Evolutionary conservation across 1,140 invertebrate genomes (phyloP), one percentile per base, ranked within the genome.

Genomic region (Sminthurides bifidus): DNA sequence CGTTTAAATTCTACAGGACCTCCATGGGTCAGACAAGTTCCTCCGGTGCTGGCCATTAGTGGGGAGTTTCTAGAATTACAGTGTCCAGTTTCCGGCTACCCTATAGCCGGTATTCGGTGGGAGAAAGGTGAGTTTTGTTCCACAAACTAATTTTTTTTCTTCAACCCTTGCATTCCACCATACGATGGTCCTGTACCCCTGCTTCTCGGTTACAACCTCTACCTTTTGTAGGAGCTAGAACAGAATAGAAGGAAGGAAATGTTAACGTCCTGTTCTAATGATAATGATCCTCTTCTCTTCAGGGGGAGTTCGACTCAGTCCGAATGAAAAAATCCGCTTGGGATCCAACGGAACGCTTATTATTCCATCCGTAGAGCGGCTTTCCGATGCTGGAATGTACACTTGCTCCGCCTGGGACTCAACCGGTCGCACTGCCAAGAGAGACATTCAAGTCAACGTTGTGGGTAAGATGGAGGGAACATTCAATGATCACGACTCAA

Each of bases 361-460:
- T 31, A 58, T 62, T 56, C 37, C 52, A 31, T 41, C 51, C 17
- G 56, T 58, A 35, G 60, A 62, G 19, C 52, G 57, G 38, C 10
- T 8, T 3, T 38, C 46, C 17, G 60, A 61, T 40, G 48, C 37
- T 27, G 60, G 56, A 41, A 49, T 53, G 15, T 62, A 62, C 37
- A 44, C 29, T 33, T 62, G 60, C 37, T 58, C 56, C 19, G 50
- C 44, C 15, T 43, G 29, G 37, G 56, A 61, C 49, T 15, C 30
- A 44, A 56, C 58, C 27, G 53, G 60, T 44, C 29, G 60, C 29
- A 56, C 27, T 48, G 44, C 37, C 30, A 24, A 54, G 24, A 23
- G 56, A 43, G 56, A 62, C 23, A 62, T 62, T 54, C 60, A 56
- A 38, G 53, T 62, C 46, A 58, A 62, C 56, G 60, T 62, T 35